Base-by-base conservation (phyloP, 2,113 vertebrate genomes). In the cattle (Bos taurus) region DNA sequence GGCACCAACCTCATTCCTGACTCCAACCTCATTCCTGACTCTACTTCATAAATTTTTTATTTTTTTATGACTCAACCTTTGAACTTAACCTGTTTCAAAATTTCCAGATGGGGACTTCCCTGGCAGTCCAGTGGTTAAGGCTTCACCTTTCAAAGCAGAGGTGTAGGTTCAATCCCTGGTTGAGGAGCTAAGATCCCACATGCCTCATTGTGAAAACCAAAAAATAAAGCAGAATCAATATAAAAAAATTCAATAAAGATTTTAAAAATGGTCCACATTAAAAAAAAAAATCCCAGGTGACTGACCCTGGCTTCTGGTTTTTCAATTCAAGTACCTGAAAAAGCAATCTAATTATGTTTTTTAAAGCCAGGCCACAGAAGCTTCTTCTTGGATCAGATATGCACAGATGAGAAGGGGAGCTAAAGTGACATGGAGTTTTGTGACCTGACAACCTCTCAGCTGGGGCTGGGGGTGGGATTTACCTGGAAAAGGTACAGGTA, bases 21-120 rank as follows among this genome's bases (percentile, higher is more conserved):
- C 14, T 85, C 25, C 57, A n/a, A 50, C 15, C 14, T 57, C 10
- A 16, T n/a, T 84, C 83, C 48, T 89, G 56, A 89, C 14, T 85
- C 25, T 78, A 15, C n/a, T 89, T 93, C 64, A n/a, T 14, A 17
- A 16, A 50, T 50, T 78, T 88, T 56, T 15, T 54, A 1, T 9
- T 52, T 85, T 36, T 52, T 23, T 40, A 71, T 46, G 19, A 80
- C 26, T 64, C 6, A 6, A 33, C 7, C 15, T 95, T 16, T 50
- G 50, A 74, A 62, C 52, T 56, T 54, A 88, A 23, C 46, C 62
- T 86, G 5, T 94, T 88, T 88, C 48, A 77, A 85, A 46, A 67
- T 8, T 15, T 46, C 12, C 26, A 40, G 67, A 71, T 71, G n/a
- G 12, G 71, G 71, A 77, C 21, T 26, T 43, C 12, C 19, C 19